Base-by-base conservation (phyloP, 92 coral and sea anemone species). In the Pocillopora grandis region DNA sequence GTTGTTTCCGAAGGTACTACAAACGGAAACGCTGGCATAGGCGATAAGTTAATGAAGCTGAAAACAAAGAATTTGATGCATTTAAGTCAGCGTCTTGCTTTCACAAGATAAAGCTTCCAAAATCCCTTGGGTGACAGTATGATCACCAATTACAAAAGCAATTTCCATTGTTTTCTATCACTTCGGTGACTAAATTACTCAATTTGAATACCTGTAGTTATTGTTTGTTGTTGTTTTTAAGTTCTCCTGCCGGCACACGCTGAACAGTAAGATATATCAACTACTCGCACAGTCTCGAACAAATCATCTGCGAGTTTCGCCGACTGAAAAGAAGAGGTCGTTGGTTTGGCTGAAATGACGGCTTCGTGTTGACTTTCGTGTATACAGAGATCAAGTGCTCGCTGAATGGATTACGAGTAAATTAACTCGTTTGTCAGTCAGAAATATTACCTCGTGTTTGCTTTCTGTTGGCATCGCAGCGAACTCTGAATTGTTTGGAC, bases 111-210 rank as follows among this genome's bases (percentile, higher is more conserved):
- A 74, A 72, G 80, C 80, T 61, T 65, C 55, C 36, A 31, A 83
- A 71, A 62, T 83, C 86, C 86, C 86, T 11, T 31, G 79, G 86
- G 86, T 27, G 74, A 71, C 68, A 81, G 33, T 20, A 60, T 71
- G 72, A 81, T 81, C 85, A 9, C 31, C n/a, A 36, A 35, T n/a
- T 71, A 36, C 85, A 71, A 81, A 81, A 61, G 58, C 79, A 14
- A 16, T 73, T 27, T 8, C 65, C 16, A 5, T 73, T 74, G 72
- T 83, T 49, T 64, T 63, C 35, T 57, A 49, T 27, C 60, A 18
- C 42, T 71, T 61, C 72, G 74, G 64, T 49, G 73, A 36, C 77
- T 60, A 83, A 74, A 74, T 74, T 11, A 62, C 58, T 59, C 68
- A 58, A 70, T 73, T 61, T 72, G 77, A 82, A 73, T 82, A 72